Base-by-base conservation (phyloP, 1,140 invertebrate genomes). In the Leptopilina clavipes region DNA sequence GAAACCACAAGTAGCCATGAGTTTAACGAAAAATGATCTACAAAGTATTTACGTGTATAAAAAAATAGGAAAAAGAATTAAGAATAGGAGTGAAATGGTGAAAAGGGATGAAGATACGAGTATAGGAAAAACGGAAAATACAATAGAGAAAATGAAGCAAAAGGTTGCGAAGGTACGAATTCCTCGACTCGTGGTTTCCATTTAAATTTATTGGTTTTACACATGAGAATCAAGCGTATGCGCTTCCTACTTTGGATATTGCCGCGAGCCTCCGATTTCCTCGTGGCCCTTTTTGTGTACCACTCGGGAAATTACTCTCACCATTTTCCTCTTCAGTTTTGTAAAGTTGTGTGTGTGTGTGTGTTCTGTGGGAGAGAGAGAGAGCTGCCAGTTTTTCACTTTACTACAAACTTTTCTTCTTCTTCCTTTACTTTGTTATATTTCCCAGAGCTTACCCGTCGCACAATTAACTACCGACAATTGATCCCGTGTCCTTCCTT, bases 121-220 rank as follows among this genome's bases (percentile, higher is more conserved):
- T 10, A 59, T 1, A 12, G 18, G 3, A 10, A 59, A 12, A 22
- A 10, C 9, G 54, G 9, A 12, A 18, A 19, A 22, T 25, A 59
- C 54, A 25, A 22, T 14, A 14, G 14, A 17, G 31, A 54, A 73
- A 22, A 48, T 37, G 54, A n/a, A 76, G 43, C 65, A 76, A 80
- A n/a, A 80, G 74, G 72, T 72, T 75, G 70, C 73, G 76, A 73
- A 40, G 37, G 37, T 40, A 40, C 37, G 9, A 65, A 71, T 76
- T 65, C 65, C 59, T 44, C 71, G 44, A 22, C 45, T 75, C 14
- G 72, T 45, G 74, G 70, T 76, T 78, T 76, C 74, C 56, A 76
- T 76, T 78, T 81, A 81, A 56, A 77, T 75, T 73, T 73, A 40
- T 73, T 77, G 74, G 75, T 80, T 73, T 71, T 73, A 71, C 59